Conservation (phyloP, 2,797 vertebrate genomes). For the Philypnodon macrostomus region DNA sequence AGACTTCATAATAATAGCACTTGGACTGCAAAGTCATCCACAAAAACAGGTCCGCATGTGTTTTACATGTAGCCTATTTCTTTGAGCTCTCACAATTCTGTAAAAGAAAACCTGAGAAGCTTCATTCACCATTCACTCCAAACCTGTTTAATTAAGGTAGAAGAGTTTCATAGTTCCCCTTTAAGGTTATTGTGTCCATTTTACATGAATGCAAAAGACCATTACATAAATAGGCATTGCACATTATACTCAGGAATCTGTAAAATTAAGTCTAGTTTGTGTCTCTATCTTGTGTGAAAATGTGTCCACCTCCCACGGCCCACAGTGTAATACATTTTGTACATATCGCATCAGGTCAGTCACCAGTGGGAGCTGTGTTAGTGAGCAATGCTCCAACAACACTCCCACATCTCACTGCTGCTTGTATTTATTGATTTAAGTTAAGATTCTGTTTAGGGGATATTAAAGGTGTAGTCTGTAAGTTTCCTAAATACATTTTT, state of each 20-base stretch:
- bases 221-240: conserved; percentile 1
- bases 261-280: conserved; percentile 35
- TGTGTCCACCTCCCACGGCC: conserved; percentile 57
- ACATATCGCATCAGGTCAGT: conserved; percentile 50
- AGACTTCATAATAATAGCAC: too few relatives aligned
- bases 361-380: conserved; percentile 51
- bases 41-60: too few relatives aligned
- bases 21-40: too few relatives aligned
- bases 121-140: too few relatives aligned
- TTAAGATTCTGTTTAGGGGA: conserved; percentile 5
- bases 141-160: too few relatives aligned
- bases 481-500: too few relatives aligned
- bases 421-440: conserved; percentile 13
- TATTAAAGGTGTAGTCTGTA: background rate
- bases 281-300: conserved; percentile 27
- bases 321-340: conserved; percentile 49
- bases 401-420: conserved; percentile 56
- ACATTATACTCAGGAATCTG: conserved; percentile 4
- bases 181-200: conserved; percentile 7
- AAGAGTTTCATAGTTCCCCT: conserved; percentile 1
- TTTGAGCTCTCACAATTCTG: too few relatives aligned
- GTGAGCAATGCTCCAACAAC: conserved; percentile 62
- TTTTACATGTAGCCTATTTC: too few relatives aligned
- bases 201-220: conserved; percentile 7
- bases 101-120: too few relatives aligned